Base-by-base conservation (phyloP, 2,113 vertebrate genomes). In the Eleginops maclovinus region DNA sequence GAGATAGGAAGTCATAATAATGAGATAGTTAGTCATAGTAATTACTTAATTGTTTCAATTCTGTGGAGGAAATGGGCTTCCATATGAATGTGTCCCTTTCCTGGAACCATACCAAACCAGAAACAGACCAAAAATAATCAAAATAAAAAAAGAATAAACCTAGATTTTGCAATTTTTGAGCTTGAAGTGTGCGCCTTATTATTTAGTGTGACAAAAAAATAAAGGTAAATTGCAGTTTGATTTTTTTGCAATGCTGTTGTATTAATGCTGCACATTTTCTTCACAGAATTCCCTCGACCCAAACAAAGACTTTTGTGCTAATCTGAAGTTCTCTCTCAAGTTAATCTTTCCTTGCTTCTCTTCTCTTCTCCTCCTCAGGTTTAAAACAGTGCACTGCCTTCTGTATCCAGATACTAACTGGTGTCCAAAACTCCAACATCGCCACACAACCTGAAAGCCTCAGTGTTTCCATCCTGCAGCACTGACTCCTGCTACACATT, bases 361-460 rank as follows among this genome's bases (percentile, higher is more conserved):
- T 17, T 61, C 3, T 28, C 22, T 26, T 13, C 17, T 11, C 4
- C 0, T 41, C 66, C 50, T 70, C 89, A 99, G 98, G 88, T 99
- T 99, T 88, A 96, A 96, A 91, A 97, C 97, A 0, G 84, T 99
- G 63, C 98, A 99, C 81, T 99, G 98, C 88, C 95, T 95, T 3
- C 95, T 99, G 81, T 99, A 98, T 78, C 96, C 98, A 13, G 94
- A 96, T n/a, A 98, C 97, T 1, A 86, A 92, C 31, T 99, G 97
- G 98, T 99, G 98, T 87, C 95, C 95, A 21, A 56, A 79, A 77
- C 83, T 83, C 81, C 92, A 81, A 62, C 26, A 2, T 21, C 79
- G 11, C 19, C 83, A 71, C 31, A 55, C 66, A 67, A 43, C 31
- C 73, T 90, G 54, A 88, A 19, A 4, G 12, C 62, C n/a, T 14